These are phyloP conservation scores for Rhagonycha fulva DNA, from an alignment of 2,888 invertebrate species.

Conservation along the genomic window DNA sequence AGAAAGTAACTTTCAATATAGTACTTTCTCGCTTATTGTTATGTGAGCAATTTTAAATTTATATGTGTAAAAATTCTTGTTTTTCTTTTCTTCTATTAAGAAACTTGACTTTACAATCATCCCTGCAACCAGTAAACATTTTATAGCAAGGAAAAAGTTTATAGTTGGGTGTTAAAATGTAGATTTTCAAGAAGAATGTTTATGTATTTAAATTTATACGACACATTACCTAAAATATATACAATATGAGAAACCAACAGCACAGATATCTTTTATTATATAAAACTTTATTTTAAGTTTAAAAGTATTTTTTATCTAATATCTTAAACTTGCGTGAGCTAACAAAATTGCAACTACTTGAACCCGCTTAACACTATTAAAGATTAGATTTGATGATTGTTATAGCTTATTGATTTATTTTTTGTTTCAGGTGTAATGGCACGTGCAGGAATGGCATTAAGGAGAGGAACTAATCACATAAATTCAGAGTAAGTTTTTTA, in stretches of 20 bases:
- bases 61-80: background rate
- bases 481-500: conserved; percentile 66
- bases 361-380: background rate
- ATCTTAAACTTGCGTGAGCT: background rate
- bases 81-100: background rate
- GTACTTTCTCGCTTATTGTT: background rate
- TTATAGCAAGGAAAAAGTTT: background rate
- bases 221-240: background rate
- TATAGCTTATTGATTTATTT: conserved; percentile 1
- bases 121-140: background rate
- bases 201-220: background rate
- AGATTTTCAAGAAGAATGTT: background rate
- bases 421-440: conserved; percentile 67
- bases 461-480: conserved; percentile 75
- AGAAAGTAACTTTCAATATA: background rate
- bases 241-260: background rate
- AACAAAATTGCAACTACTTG: background rate
- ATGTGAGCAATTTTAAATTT: background rate
- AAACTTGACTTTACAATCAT: background rate
- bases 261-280: background rate
- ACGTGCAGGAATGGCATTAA: conserved; percentile 74
- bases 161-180: background rate
- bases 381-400: background rate
- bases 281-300: background rate
- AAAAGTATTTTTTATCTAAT: background rate